Base-by-base conservation (phyloP, 2,113 vertebrate genomes). In the Euleptes europaea region DNA sequence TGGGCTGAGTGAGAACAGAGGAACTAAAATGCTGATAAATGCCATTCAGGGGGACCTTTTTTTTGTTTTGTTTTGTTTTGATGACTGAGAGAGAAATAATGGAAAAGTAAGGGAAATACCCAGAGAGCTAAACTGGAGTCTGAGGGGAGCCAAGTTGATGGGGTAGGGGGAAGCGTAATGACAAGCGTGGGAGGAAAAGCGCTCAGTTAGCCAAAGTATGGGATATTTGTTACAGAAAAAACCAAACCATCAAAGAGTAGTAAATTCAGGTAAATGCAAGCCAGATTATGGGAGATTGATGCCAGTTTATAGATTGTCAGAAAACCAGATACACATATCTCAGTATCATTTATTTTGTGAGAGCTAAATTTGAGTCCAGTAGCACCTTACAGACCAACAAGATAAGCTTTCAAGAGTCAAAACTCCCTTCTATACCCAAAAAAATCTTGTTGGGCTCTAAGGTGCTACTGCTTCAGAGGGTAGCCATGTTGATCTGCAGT, bases 41-140 rank as follows among this genome's bases (percentile, higher is more conserved):
- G 85, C 82, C 90, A 86, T 84, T 44, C 86, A 84, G 86, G 91
- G 93, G 66, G 93, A 90, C 91, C 82, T 33, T 80, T 23, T 28
- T 23, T 82, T 33, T 73, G n/a, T 54, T 54, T 54, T 1, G 2
- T 54, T 84, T 88, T 82, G 44, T 70, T 54, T 28, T 70, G 88
- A 75, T 12, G 14, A 31, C 80, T 28, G 78, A 79, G 19, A 0
- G 44, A 1, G 21, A 69, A 93, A 90, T 88, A 90, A 86, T 80
- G 81, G 86, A 84, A 88, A 92, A 78, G 84, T 0, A 0, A 38
- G 65, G 65, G 28, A 71, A 5, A 0, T 23, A 1, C 10, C 10
- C 60, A 63, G 23, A 63, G 9, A 63, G 23, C 60, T 0, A 84
- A 90, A 90, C 89, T 84, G 89, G 91, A 92, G 82, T 60, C 74